Conservation (phyloP, 2,888 invertebrate genomes). For the Micoletzkya japonica region DNA sequence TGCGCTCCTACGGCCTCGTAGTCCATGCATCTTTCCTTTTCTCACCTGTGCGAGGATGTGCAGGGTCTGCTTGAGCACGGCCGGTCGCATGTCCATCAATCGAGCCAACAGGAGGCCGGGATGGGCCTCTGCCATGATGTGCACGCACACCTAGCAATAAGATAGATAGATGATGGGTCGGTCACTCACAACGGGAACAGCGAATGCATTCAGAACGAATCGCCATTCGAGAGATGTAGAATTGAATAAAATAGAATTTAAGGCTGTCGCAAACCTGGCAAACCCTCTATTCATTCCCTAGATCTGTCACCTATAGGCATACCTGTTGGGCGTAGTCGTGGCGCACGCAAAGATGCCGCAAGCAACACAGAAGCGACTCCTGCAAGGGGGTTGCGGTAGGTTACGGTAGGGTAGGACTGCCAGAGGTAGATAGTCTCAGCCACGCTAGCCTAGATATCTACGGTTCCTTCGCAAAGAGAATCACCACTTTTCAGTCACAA, state of each 20-base stretch:
- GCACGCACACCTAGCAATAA: conserved; percentile 15
- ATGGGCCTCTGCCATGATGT: conserved; percentile 31
- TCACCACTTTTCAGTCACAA: no score
- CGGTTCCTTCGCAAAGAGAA: no score
- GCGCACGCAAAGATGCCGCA: conserved; percentile 46
- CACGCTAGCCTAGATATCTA: no score
- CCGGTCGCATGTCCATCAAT: conserved; percentile 46
- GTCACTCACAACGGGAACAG: neutral
- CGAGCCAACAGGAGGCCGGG: conserved; percentile 44
- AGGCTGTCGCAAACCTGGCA: no score
- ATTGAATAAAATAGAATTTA: no score
- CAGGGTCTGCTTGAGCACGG: conserved; percentile 50
- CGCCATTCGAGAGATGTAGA: no score
- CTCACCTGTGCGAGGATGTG: conserved; percentile 24
- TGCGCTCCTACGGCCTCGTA: neutral
- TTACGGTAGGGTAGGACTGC: no score
- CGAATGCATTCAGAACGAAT: no score
- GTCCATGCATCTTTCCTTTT: neutral
- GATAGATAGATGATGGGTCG: neutral
- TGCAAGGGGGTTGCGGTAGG: no score
- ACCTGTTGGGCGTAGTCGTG: conserved; percentile 38
- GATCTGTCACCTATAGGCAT: conserved; percentile 30
- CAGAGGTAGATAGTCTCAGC: no score
- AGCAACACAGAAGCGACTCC: conserved; percentile 47
- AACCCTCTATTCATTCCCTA: neutral